Conservation (phyloP, 1,140 invertebrate genomes). For the Eriocheir sinensis region DNA sequence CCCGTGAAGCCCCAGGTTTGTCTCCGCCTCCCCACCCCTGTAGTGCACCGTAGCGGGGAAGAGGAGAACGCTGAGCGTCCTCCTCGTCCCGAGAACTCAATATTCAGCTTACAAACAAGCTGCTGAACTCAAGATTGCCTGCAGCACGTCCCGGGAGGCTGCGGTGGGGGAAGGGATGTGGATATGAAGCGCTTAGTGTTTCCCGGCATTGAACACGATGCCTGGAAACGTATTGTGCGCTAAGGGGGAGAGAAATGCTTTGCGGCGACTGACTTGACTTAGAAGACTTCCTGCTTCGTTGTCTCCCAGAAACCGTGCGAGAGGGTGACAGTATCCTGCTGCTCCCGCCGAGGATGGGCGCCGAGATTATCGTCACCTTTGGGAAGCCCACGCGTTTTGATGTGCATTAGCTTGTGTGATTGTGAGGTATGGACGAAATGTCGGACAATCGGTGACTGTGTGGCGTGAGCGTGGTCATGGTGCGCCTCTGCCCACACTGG, state of each 20-base stretch:
- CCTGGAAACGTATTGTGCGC: background rate
- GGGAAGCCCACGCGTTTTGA: background rate
- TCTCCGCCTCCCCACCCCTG: background rate
- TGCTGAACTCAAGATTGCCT: background rate
- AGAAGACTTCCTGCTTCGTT: background rate
- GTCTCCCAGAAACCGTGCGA: background rate
- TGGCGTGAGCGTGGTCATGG: background rate
- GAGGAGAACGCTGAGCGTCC: background rate
- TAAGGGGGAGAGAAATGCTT: background rate
- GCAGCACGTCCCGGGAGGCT: background rate
- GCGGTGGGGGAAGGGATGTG: background rate
- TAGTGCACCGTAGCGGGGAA: background rate
- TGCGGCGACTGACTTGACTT: background rate
- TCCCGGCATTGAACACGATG: background rate
- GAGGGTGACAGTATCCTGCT: background rate
- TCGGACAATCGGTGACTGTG: background rate
- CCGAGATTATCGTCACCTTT: background rate
- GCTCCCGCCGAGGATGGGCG: background rate
- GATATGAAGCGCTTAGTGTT: background rate
- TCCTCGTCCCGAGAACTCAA: background rate
- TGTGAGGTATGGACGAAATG: background rate
- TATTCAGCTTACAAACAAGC: background rate
- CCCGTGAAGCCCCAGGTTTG: background rate
- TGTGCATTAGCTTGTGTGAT: background rate
- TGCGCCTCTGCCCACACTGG: background rate